These are phyloP conservation scores for Procavia capensis DNA, from an alignment of 2,113 vertebrate species.

Conservation along the genomic window DNA sequence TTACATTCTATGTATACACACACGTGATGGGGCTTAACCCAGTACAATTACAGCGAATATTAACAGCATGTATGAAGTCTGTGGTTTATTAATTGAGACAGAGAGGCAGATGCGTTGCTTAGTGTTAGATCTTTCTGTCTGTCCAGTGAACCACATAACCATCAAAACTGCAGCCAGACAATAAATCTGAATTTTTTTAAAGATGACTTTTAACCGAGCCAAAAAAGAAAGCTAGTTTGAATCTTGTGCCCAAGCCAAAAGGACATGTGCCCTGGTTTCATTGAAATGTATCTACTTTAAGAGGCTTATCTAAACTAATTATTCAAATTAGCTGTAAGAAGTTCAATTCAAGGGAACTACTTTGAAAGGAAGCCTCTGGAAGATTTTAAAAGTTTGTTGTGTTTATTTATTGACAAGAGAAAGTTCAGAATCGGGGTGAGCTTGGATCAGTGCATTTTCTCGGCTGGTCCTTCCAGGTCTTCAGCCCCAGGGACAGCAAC, in stretches of 20 bases:
- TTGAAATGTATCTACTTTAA: slow-evolving; percentile 90
- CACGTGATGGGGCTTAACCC: slow-evolving; percentile 73
- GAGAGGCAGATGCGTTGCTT: slow-evolving; percentile 76
- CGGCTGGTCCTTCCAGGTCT: slow-evolving; percentile 15
- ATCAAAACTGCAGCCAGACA: slow-evolving; percentile 64
- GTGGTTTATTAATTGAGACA: slow-evolving; percentile 84
- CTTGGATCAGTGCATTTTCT: slow-evolving; percentile 39
- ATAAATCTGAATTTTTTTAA: slow-evolving; percentile 75
- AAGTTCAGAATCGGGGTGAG: slow-evolving; percentile 65
- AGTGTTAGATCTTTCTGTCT: slow-evolving; percentile 75
- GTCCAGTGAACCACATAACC: slow-evolving; percentile 77
- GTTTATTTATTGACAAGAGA: slow-evolving; percentile 68
- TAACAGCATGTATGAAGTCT: slow-evolving; percentile 84
- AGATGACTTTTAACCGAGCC: slow-evolving; percentile 84
- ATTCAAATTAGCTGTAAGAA: slow-evolving; percentile 91
- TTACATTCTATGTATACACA: slow-evolving; percentile 42
- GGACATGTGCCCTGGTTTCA: slow-evolving; percentile 88
- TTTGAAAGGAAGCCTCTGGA: slow-evolving; percentile 64
- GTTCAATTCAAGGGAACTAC: slow-evolving; percentile 88
- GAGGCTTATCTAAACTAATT: slow-evolving; percentile 90
- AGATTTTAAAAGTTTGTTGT: slow-evolving; percentile 77
- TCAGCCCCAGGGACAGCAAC: slow-evolving; percentile 34
- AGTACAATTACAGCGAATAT: slow-evolving; percentile 81
- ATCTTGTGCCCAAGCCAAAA: slow-evolving; percentile 84
- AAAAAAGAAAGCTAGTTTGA: slow-evolving; percentile 80